Evolutionary conservation across 2,888 invertebrate genomes (phyloP), one percentile per base, ranked within the genome.

Genomic region (Drosophila eohydei): DNA sequence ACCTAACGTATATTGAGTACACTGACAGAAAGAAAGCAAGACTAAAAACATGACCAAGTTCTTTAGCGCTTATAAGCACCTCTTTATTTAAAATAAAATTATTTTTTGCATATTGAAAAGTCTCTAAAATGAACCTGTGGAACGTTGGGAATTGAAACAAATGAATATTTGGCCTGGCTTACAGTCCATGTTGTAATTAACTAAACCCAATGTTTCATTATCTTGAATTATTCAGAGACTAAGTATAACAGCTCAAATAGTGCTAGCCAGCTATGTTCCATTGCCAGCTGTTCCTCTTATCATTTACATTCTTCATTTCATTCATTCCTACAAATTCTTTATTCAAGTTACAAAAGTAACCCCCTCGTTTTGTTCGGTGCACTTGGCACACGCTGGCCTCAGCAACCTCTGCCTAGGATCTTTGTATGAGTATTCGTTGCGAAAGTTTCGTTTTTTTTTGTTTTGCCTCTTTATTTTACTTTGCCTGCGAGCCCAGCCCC

Each of bases 381-480:
- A 70, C 0, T 9, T 38, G 77, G 70, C 77, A 77, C 80, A 79
- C 75, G 79, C 54, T 78, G 64, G 46, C 41, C 44, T 60, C 58
- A 38, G 38, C 6, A 76, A 51, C 41, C 58, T 43, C 63, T 38
- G 57, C 67, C 78, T 78, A 77, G 77, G 77, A 77, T 80, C 60
- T 64, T 40, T 65, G 43, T 56, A 30, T 28, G 30, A 40, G 48
- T 56, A 55, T 52, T 59, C 60, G 56, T 72, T 76, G 78, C 71
- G 66, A 81, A 80, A 74, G 78, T 81, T 81, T 66, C 55, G 51
- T 68, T 69, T 59, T 71, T 55, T 55, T 38, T 30, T 21, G 12
- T n/a, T 34, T 51, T 48, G 65, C 34, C 36, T 52, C 51, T 52
- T 21, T 52, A 52, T 52, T 65, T 55, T 58, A 8, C 34, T 54